phyloP scores from a whole-genome alignment of 2,888 invertebrate species.

The Eumerus sabulonum region DNA sequence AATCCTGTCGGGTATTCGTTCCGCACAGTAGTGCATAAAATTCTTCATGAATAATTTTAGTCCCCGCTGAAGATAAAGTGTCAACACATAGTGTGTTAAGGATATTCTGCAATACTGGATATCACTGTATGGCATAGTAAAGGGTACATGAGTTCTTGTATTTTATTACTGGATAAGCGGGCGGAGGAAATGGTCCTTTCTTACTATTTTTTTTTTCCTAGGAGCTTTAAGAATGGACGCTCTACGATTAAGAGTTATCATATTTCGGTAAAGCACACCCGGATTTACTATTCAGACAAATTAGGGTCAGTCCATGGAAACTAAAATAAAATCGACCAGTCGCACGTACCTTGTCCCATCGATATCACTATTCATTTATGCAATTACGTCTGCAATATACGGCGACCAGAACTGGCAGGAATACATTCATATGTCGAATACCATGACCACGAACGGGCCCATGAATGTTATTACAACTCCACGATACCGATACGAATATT shows the following conservation, averaged over 20 bases:
- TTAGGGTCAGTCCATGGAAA: neutral
- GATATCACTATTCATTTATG: too few species aligned
- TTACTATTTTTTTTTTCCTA: neutral
- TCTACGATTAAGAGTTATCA: too few species aligned
- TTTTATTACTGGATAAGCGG: constrained; percentile 44
- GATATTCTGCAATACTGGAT: constrained; percentile 41
- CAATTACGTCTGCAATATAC: neutral
- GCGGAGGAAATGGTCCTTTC: constrained; percentile 2
- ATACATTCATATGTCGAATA: neutral
- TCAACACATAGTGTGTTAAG: constrained; percentile 66
- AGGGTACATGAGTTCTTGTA: constrained; percentile 7
- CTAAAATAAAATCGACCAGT: neutral
- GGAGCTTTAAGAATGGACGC: too few species aligned
- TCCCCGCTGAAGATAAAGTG: constrained; percentile 54
- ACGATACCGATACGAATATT: neutral
- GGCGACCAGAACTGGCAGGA: neutral
- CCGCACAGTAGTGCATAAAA: constrained; percentile 71
- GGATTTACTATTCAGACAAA: neutral
- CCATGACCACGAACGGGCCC: too few species aligned
- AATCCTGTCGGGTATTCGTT: constrained; percentile 67
- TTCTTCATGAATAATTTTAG: constrained; percentile 70
- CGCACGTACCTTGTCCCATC: neutral
- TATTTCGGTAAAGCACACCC: too few species aligned
- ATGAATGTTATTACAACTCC: too few species aligned
- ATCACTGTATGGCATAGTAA: neutral